Evolutionary conservation across 2,113 vertebrate genomes (phyloP).

Genomic region (Reinhardtius hippoglossoides): DNA sequence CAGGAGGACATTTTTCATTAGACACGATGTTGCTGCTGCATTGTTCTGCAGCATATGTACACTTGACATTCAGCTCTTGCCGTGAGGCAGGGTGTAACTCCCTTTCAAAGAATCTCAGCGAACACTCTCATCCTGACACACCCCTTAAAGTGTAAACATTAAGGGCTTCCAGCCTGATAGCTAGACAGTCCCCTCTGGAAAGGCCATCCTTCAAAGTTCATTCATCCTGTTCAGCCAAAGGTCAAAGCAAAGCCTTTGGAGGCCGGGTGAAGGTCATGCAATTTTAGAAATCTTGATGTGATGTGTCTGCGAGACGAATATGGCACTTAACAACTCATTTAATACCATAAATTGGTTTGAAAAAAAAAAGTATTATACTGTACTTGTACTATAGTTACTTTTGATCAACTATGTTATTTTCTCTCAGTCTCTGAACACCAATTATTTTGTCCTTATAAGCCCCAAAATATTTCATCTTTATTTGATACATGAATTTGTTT

Average conservation of each 20-base stretch:
- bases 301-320: neutral
- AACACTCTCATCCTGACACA: slow-evolving; percentile 76
- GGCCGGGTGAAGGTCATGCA: slow-evolving; percentile 29
- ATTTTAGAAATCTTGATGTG: slow-evolving; percentile 25
- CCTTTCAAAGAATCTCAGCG: slow-evolving; percentile 54
- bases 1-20: slow-evolving; percentile 68
- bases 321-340: neutral
- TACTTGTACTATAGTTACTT: neutral
- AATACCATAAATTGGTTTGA: neutral
- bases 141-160: slow-evolving; percentile 72
- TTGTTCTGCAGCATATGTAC: slow-evolving; percentile 66
- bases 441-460: neutral
- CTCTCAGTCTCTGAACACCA: neutral
- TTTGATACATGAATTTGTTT: neutral
- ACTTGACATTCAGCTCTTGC: slow-evolving; percentile 70
- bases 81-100: slow-evolving; percentile 62
- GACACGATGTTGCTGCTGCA: slow-evolving; percentile 34
- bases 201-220: slow-evolving; percentile 62
- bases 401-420: neutral
- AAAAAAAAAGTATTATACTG: neutral
- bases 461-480: neutral
- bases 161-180: slow-evolving; percentile 66
- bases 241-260: slow-evolving; percentile 45
- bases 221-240: slow-evolving; percentile 63
- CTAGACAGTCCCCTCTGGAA: slow-evolving; percentile 32